Conservation (phyloP, 2,113 vertebrate species). For the Apaloderma vittatum region DNA sequence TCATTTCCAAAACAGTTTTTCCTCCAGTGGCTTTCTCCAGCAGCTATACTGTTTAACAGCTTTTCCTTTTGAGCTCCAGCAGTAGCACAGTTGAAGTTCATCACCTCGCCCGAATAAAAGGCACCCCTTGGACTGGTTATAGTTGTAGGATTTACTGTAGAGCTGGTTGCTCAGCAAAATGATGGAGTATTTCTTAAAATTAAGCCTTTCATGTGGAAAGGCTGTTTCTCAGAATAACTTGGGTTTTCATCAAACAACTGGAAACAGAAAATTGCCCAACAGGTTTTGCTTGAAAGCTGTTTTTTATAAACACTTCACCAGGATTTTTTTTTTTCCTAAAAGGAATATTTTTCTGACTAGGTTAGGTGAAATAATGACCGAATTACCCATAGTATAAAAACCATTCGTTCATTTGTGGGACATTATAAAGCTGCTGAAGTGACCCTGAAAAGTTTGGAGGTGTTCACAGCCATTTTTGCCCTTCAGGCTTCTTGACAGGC, state of each 20-base stretch:
- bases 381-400: neutral
- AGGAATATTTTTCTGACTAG: neutral
- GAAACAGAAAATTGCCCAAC: neutral
- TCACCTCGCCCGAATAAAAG: neutral
- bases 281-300: neutral
- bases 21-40: neutral
- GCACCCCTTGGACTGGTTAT: rapidly evolving
- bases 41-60: neutral
- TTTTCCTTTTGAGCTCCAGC: neutral
- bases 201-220: neutral
- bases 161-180: neutral
- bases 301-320: neutral
- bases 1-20: neutral
- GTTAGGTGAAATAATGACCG: neutral
- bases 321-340: neutral
- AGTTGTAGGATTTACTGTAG: neutral
- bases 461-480: neutral
- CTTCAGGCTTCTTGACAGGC: neutral
- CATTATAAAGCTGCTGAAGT: neutral
- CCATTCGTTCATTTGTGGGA: neutral
- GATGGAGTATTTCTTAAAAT: neutral
- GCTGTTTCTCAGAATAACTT: neutral
- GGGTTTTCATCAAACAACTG: neutral
- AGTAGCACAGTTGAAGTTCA: neutral
- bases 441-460: neutral